Evolutionary conservation across 2,113 vertebrate species (phyloP).

Genomic region (Psilopsiagon aymara): DNA sequence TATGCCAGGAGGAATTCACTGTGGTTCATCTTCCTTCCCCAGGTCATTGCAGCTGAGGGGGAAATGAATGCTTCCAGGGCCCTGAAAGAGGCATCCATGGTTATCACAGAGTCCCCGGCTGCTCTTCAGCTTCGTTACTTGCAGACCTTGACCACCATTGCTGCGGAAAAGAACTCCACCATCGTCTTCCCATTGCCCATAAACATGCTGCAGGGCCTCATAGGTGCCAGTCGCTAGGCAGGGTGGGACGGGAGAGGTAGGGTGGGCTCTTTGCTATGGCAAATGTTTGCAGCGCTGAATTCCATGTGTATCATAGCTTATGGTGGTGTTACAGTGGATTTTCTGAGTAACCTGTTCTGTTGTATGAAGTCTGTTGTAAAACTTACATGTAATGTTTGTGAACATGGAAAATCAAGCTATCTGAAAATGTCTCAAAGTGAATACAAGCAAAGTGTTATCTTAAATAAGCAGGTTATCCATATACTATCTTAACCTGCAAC

Average conservation of each 20-base stretch:
- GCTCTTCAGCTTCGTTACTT: slow-evolving; percentile 94
- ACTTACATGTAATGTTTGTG: background rate
- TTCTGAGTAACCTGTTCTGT: background rate
- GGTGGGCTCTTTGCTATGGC: background rate
- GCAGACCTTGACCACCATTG: slow-evolving; percentile 91
- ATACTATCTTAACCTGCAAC: background rate
- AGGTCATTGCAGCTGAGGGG: slow-evolving; percentile 93
- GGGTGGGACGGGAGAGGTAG: background rate
- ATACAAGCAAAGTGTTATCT: background rate
- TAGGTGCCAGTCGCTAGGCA: background rate
- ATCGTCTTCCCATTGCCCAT: slow-evolving; percentile 93
- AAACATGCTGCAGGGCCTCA: slow-evolving; percentile 82
- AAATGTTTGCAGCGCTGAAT: background rate
- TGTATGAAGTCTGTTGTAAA: background rate
- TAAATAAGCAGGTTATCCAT: background rate
- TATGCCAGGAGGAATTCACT: background rate
- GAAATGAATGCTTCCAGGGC: slow-evolving; percentile 91
- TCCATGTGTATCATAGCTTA: background rate
- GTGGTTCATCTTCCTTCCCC: rapidly evolving
- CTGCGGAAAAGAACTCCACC: slow-evolving; percentile 91
- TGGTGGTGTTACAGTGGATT: background rate
- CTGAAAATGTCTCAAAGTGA: background rate
- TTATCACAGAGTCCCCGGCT: slow-evolving; percentile 88
- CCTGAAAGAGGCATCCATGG: slow-evolving; percentile 90
- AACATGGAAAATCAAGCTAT: background rate